Percentiles rank a stretch among this genome's conserved stretches.
Conservation (phyloP, 2,113 vertebrate species). For the Chaetura pelagica region DNA sequence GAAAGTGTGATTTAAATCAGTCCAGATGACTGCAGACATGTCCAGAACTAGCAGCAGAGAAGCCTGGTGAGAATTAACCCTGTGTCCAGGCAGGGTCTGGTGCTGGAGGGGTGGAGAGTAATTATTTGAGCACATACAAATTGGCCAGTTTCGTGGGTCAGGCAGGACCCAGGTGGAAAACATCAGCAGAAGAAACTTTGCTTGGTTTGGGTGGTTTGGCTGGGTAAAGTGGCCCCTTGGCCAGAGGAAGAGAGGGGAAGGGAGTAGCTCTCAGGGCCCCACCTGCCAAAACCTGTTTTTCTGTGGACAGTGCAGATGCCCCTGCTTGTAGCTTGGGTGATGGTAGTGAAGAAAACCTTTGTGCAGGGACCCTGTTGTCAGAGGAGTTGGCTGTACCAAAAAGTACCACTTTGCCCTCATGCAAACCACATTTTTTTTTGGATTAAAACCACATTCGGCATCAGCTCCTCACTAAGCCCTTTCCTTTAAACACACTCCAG, state of each 20-base stretch:
- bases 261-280: not conserved
- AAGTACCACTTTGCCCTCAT: not conserved
- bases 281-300: not conserved
- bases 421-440: not conserved
- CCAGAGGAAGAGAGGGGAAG: not conserved
- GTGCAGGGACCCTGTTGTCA: not conserved
- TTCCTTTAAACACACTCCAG: not conserved
- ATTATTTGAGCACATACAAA: not conserved
- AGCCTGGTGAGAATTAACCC: not conserved
- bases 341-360: not conserved
- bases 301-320: not conserved
- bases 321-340: not conserved
- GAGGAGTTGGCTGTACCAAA: not conserved
- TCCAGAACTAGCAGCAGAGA: not conserved
- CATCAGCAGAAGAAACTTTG: not conserved
- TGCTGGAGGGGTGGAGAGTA: not conserved
- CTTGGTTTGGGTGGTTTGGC: not conserved
- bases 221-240: rapidly evolving
- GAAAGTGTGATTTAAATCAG: not conserved
- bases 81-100: not conserved
- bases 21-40: not conserved
- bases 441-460: not conserved
- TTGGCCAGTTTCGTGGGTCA: not conserved
- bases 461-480: not conserved
- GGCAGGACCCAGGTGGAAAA: not conserved